A percentile compares a stretch with the other conserved stretches of the same genome.
phyloP scores from a whole-genome alignment of 2,113 vertebrate genomes.

The Nibea coibor region DNA sequence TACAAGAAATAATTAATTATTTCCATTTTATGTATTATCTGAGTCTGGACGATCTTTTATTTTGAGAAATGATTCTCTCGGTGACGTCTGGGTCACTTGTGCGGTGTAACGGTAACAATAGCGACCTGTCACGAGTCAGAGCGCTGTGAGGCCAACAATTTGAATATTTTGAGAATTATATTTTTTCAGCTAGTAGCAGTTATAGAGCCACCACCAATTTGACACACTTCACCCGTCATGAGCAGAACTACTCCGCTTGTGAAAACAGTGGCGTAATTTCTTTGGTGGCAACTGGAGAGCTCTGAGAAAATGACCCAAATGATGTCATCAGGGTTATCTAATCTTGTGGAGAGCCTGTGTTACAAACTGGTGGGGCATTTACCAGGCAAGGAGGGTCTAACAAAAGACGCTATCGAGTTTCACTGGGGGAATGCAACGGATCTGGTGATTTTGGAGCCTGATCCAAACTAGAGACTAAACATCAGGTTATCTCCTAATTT shows the following conservation, averaged over 20 bases:
- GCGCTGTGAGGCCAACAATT: too few species aligned
- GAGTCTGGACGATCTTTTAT: too few species aligned
- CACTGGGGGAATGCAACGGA: not conserved
- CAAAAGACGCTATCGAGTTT: not conserved
- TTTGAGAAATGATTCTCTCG: too few species aligned
- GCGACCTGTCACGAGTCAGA: too few species aligned
- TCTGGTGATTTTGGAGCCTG: not conserved
- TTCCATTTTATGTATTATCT: too few species aligned
- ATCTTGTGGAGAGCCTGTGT: not conserved
- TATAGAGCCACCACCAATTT: not conserved
- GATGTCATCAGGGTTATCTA: not conserved
- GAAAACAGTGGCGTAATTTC: not conserved
- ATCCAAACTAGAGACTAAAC: not conserved
- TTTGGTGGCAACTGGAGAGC: not conserved
- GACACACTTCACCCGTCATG: not conserved
- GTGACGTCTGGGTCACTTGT: too few species aligned
- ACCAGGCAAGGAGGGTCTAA: not conserved
- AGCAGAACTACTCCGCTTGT: not conserved
- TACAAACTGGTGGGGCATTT: not conserved
- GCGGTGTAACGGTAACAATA: too few species aligned
- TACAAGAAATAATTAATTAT: too few species aligned
- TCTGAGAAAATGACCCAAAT: conserved; percentile 2
- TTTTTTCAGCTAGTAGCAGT: not conserved
- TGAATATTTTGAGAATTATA: too few species aligned
- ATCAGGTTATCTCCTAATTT: too few species aligned